These are phyloP conservation scores for Calameuta pallipes DNA, from an alignment of 2,888 invertebrate species.

Conservation along the genomic window DNA sequence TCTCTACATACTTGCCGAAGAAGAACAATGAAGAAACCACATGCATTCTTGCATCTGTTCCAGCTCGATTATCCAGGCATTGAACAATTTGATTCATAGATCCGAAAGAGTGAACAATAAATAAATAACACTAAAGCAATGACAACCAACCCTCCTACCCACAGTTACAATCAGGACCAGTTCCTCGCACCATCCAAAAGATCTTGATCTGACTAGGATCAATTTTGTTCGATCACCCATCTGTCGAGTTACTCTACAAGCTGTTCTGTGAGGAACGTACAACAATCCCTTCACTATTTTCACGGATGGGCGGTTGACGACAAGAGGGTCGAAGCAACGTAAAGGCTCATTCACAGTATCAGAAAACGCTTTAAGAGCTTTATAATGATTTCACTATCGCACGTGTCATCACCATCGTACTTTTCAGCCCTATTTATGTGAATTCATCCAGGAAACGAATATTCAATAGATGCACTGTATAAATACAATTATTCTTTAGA, in stretches of 20 bases:
- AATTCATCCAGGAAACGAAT: not conserved
- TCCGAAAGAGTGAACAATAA: not conserved
- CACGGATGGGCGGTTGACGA: conserved; percentile 41
- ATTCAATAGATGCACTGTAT: not conserved
- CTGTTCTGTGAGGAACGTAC: not conserved
- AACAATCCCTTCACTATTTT: conserved; percentile 32
- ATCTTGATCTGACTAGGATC: not conserved
- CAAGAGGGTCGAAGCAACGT: conserved; percentile 23
- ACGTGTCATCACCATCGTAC: not conserved
- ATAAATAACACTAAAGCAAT: not conserved
- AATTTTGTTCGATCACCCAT: conserved; percentile 24
- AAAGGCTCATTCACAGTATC: not conserved
- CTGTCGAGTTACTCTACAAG: conserved; percentile 16
- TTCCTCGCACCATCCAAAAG: not conserved
- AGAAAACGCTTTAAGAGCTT: not conserved
- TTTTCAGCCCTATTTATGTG: not conserved
- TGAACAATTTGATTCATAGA: not conserved
- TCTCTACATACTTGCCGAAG: not conserved
- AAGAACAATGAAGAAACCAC: not conserved
- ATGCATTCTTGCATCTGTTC: not conserved
- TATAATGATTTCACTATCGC: not conserved
- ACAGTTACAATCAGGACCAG: not conserved
- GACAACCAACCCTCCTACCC: not conserved
- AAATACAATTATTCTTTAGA: not conserved
- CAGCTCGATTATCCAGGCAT: not conserved